Evolutionary conservation across 1,140 invertebrate genomes (phyloP), one percentile per base, ranked within the genome.

Genomic region (Andrena cerasifolii): DNA sequence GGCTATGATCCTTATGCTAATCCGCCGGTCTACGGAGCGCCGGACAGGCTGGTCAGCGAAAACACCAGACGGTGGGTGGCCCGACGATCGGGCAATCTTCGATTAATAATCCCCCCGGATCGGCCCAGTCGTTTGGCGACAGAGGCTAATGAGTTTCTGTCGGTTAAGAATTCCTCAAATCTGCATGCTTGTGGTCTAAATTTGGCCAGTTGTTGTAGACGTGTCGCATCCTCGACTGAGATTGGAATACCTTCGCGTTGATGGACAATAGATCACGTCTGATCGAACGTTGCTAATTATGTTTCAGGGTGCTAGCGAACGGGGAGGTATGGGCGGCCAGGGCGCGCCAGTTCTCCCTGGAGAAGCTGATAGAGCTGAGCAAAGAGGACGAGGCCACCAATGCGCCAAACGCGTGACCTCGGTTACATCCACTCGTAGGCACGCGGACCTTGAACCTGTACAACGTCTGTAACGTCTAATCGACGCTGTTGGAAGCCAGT

Each of bases 1-100:
- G 98, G 98, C 65, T 99, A 99, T 93, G 97, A 99, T 94, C 98
- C 98, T 33, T 95, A 96, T 88, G 96, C 96, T 83, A 99, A 99
- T 94, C 98, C 98, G 63, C 98, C 98, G 49, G 95, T 96, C 89
- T 99, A 99, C 93, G 97, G 97, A 66, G 94, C 96, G 82, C 96
- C 98, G 36, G 98, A 98, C 91, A 94, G 94, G 67, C 94, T 96
- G 89, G 97, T 98, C 61, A 95, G 96, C 82, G 95, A 97, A 85
- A 98, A 98, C 92, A 98, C 97, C 88, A 91, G 89, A 78, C 86
- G 89, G 84, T 90, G 76, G 61, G 75, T 82, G 62, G 12, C 40
- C 45, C 12, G 26, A 62, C 24, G 26, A 21, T 82, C 49, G 28
- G 14, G 18, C 2, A 43, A 36, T 12, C 12, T 51, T 31, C 77